These are phyloP conservation scores for Scophthalmus maximus DNA, from an alignment of 2,113 vertebrate species.

Conservation along the genomic window DNA sequence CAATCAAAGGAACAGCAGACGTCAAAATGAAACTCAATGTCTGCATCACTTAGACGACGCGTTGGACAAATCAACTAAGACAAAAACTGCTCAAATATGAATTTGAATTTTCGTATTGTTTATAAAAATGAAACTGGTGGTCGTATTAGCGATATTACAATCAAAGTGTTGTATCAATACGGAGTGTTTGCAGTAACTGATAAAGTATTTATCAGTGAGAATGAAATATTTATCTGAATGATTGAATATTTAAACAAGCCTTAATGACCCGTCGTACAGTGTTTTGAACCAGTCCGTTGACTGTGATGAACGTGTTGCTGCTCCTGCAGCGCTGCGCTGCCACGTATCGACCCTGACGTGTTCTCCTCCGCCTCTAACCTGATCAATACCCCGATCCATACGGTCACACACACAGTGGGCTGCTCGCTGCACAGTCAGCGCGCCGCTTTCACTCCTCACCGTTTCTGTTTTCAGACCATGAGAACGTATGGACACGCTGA, in stretches of 20 bases:
- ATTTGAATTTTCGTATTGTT: too few relatives aligned
- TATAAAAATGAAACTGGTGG: too few relatives aligned
- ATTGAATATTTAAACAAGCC: background rate
- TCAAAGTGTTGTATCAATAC: background rate
- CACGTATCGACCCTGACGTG: conserved; percentile 32
- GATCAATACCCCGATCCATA: conserved; percentile 59
- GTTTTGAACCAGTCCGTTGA: background rate
- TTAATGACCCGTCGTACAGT: background rate
- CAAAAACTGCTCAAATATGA: too few relatives aligned
- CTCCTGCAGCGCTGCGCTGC: conserved; percentile 36
- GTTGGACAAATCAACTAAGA: too few relatives aligned
- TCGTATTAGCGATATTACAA: background rate
- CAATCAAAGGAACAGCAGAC: too few relatives aligned
- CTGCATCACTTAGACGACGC: too few relatives aligned
- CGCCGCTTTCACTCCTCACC: too few relatives aligned
- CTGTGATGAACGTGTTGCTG: conserved; percentile 1
- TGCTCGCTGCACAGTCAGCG: background rate
- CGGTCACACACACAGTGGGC: conserved; percentile 8
- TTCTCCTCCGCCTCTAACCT: conserved; percentile 31
- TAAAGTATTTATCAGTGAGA: conserved; percentile 5
- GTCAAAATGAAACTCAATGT: too few relatives aligned
- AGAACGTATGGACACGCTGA: too few relatives aligned
- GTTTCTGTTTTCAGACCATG: too few relatives aligned
- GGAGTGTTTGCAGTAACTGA: background rate
- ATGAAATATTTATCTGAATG: conserved; percentile 13